Conservation (phyloP, 2,888 invertebrate species). For the Teinopalpus imperialis region DNA sequence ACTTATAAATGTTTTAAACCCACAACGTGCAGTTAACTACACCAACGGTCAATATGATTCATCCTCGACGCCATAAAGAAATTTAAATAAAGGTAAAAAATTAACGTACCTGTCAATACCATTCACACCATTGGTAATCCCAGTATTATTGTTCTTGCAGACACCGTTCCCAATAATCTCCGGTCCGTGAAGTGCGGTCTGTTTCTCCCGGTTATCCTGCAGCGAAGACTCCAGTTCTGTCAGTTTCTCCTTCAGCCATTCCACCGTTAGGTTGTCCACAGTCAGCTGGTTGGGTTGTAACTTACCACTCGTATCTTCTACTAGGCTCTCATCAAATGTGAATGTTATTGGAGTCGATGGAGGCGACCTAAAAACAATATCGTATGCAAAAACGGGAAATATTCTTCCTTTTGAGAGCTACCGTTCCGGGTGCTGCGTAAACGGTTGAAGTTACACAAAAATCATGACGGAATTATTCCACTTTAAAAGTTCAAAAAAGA, state of each 20-base stretch:
- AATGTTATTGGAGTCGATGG: slow-evolving; percentile 90
- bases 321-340: slow-evolving; percentile 92
- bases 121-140: slow-evolving; percentile 79
- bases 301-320: slow-evolving; percentile 94
- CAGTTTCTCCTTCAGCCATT: slow-evolving; percentile 91
- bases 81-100: background rate
- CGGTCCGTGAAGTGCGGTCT: slow-evolving; percentile 80
- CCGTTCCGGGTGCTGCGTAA: too few species aligned
- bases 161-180: slow-evolving; percentile 77
- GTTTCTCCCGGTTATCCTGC: slow-evolving; percentile 89
- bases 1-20: too few species aligned
- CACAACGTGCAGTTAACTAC: too few species aligned
- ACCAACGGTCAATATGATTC: too few species aligned
- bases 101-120: slow-evolving; percentile 69
- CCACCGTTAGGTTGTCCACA: slow-evolving; percentile 95
- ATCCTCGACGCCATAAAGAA: too few species aligned
- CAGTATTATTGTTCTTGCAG: slow-evolving; percentile 71
- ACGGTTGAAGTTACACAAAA: too few species aligned
- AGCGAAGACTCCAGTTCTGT: slow-evolving; percentile 90
- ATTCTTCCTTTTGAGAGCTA: too few species aligned
- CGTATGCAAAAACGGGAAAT: background rate
- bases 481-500: too few species aligned
- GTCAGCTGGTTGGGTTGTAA: slow-evolving; percentile 93
- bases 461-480: too few species aligned
- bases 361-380: slow-evolving; percentile 84